phyloP scores from a whole-genome alignment of 2,113 vertebrate genomes.

The Tetrax tetrax region DNA sequence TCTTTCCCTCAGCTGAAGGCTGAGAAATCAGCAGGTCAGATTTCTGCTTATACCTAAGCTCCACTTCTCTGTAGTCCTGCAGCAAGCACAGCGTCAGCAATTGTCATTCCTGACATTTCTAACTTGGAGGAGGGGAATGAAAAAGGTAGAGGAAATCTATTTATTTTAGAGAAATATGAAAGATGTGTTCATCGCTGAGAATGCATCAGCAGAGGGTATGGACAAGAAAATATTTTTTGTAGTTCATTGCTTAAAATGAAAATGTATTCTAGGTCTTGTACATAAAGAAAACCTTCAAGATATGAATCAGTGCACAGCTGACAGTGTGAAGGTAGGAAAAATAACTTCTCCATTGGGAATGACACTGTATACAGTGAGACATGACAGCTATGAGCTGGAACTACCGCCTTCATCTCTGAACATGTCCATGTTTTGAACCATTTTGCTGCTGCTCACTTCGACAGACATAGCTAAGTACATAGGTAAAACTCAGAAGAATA shows the following conservation, averaged over 20 bases:
- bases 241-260: background rate
- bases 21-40: background rate
- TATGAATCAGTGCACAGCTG: background rate
- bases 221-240: background rate
- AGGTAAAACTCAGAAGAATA: background rate
- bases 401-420: background rate
- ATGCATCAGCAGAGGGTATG: background rate
- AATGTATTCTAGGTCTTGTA: background rate
- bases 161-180: background rate
- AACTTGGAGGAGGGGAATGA: background rate
- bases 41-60: constrained; percentile 13
- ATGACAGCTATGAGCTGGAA: background rate
- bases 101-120: constrained; percentile 19
- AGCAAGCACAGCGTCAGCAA: background rate
- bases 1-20: background rate
- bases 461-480: rapidly evolving
- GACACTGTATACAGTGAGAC: background rate
- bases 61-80: background rate
- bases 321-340: background rate
- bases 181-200: background rate
- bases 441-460: background rate
- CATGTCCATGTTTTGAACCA: background rate
- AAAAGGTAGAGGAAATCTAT: background rate
- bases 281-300: background rate
- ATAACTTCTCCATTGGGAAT: background rate